These are phyloP conservation scores for Blastobasis adustella DNA, from an alignment of 2,888 invertebrate species.

Conservation along the genomic window DNA sequence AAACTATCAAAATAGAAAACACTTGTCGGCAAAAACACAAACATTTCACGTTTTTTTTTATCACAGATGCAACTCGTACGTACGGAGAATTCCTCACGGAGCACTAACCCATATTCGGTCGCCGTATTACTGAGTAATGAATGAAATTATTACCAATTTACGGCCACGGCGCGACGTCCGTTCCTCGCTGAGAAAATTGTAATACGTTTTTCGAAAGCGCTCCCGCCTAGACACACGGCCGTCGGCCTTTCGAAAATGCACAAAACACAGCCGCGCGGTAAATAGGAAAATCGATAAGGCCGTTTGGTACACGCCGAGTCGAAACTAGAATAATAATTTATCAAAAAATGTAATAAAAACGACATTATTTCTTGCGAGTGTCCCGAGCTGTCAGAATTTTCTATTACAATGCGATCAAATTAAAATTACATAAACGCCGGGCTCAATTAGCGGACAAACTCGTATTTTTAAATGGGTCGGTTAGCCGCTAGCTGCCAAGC, in stretches of 20 bases:
- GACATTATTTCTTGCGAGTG: constrained; percentile 70
- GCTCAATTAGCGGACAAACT: constrained; percentile 15
- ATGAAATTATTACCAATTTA: constrained; percentile 72
- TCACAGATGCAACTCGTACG: constrained; percentile 48
- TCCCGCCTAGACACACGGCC: constrained; percentile 46
- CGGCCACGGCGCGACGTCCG: constrained; percentile 61
- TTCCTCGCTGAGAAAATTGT: constrained; percentile 59
- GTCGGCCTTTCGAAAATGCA: constrained; percentile 68
- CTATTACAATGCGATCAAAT: constrained; percentile 45
- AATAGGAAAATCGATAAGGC: constrained; percentile 72
- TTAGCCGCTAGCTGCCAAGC: constrained; percentile 28
- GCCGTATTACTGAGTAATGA: constrained; percentile 66
- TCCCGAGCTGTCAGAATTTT: constrained; percentile 69
- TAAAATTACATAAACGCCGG: constrained; percentile 19
- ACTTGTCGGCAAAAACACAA: constrained; percentile 31
- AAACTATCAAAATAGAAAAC: constrained; percentile 53
- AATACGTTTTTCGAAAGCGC: constrained; percentile 71
- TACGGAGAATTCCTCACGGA: constrained; percentile 43
- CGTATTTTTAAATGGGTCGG: constrained; percentile 42
- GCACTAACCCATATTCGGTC: constrained; percentile 70
- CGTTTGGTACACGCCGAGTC: constrained; percentile 54
- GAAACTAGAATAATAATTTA: constrained; percentile 71
- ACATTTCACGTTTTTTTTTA: constrained; percentile 30
- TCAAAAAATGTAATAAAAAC: constrained; percentile 75
- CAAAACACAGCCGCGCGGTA: constrained; percentile 64